These are phyloP conservation scores for Cremastobaeus sp. DNA, from an alignment of 2,888 invertebrate genomes.

Conservation along the genomic window DNA sequence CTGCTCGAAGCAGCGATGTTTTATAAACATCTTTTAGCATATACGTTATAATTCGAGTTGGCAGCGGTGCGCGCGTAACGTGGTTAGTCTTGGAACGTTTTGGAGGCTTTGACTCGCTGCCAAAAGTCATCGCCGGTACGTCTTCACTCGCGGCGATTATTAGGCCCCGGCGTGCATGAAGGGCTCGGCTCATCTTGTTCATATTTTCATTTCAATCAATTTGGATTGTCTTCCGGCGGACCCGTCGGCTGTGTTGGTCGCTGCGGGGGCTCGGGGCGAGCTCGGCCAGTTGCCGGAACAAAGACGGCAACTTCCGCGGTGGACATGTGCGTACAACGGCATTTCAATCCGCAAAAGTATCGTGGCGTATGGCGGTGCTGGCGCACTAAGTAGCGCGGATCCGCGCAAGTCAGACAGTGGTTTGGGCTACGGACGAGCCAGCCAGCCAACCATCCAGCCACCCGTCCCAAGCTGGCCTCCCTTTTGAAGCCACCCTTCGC, in stretches of 20 bases:
- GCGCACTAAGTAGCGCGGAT: slow-evolving; percentile 72
- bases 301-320: background rate
- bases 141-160: slow-evolving; percentile 57
- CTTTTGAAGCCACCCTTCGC: slow-evolving; percentile 74
- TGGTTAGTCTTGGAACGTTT: slow-evolving; percentile 59
- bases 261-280: too few relatives aligned
- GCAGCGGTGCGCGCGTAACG: slow-evolving; percentile 54
- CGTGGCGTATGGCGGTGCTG: slow-evolving; percentile 62
- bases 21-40: slow-evolving; percentile 60
- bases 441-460: slow-evolving; percentile 59
- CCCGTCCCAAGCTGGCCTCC: slow-evolving; percentile 61
- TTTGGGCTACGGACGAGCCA: slow-evolving; percentile 64
- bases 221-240: too few relatives aligned
- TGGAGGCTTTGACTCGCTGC: slow-evolving; percentile 54
- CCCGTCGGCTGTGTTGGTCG: too few relatives aligned
- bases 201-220: slow-evolving; percentile 53
- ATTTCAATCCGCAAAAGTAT: slow-evolving; percentile 44
- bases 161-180: slow-evolving; percentile 49
- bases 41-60: slow-evolving; percentile 59
- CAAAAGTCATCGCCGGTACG: slow-evolving; percentile 55
- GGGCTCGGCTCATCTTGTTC: slow-evolving; percentile 28
- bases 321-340: slow-evolving; percentile 19
- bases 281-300: background rate
- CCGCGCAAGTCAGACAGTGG: slow-evolving; percentile 74
- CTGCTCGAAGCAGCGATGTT: slow-evolving; percentile 45